Base-by-base conservation (phyloP, 2,113 vertebrate genomes). In the Orthonyx spaldingii region DNA sequence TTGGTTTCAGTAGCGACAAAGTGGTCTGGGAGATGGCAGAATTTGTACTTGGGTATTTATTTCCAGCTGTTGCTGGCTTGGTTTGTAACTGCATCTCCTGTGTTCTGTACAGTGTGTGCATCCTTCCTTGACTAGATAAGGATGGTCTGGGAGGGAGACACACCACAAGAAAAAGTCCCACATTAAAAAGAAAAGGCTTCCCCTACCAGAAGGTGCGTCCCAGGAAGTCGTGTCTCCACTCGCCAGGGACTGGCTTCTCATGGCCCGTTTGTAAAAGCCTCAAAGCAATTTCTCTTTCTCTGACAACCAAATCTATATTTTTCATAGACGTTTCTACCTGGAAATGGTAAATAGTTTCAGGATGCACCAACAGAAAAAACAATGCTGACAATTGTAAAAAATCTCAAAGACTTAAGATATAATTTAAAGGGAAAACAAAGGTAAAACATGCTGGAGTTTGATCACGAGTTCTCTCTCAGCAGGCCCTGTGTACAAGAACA, bases 181-280 rank as follows among this genome's bases (percentile, higher is more conserved):
- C 1, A 2, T 10, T 33, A 6, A 10, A 46, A 22, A 61, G 10
- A 32, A 26, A 16, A 41, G 27, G 0, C 7, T 66, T 9, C 76
- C 23, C 97, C 78, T 97, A 99, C 99, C 99, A 99, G 96, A 98
- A 97, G n/a, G 96, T 86, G 39, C 98, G 96, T 96, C 99, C 99
- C 93, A 99, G 98, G 89, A 98, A 75, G 89, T 99, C 98, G 24
- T 92, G 97, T 96, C 99, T 99, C 99, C 99, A 99, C 81, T 97
- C 98, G 46, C 99, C 99, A 4, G 99, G 99, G 70, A 98, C 97
- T 44, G 97, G 97, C 24, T 97, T 98, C 94, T 99, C 99, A 83
- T 99, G 99, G 68, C 99, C 99, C 0, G 99, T 99, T 93, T 99
- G 99, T 94, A 99, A 97, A 93, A 99, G 97, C 69, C 99, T 98